A percentile compares a stretch with the other conserved stretches of the same genome.
phyloP scores from a whole-genome alignment of 2,113 vertebrate species.

The Xenopus laevis region DNA sequence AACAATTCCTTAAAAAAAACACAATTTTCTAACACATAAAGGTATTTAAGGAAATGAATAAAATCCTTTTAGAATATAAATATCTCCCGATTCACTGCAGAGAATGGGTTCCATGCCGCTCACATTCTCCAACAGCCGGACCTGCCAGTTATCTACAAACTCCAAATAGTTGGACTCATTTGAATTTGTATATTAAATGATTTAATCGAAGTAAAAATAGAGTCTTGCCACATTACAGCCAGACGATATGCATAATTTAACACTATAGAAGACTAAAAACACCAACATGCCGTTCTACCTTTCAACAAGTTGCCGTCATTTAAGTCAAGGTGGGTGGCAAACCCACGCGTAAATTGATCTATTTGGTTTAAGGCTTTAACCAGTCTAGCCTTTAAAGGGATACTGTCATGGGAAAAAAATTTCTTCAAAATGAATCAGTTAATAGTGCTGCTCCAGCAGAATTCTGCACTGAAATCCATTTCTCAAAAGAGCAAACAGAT shows the following conservation, averaged over 20 bases:
- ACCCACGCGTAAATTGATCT: conserved; percentile 21
- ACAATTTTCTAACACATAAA: no score
- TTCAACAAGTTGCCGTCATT: conserved; percentile 25
- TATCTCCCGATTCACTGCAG: no score
- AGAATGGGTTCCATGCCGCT: neutral
- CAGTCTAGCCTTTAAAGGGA: conserved; percentile 21
- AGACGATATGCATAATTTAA: conserved; percentile 19
- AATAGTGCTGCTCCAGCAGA: no score
- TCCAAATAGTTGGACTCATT: neutral
- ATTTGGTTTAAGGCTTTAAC: conserved; percentile 38
- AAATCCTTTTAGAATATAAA: no score
- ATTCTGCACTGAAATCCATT: no score
- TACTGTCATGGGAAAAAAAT: no score
- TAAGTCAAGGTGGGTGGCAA: conserved; percentile 31
- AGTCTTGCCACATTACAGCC: neutral
- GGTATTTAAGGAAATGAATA: no score
- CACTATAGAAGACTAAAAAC: conserved; percentile 2
- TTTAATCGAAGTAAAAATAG: conserved; percentile 8
- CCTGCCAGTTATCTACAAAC: neutral
- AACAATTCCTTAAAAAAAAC: no score
- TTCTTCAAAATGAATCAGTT: no score
- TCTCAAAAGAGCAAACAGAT: no score
- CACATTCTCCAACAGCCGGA: neutral
- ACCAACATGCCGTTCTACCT: conserved; percentile 15
- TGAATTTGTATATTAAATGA: neutral